Conservation (phyloP, 1,140 invertebrate genomes). For the Eciton burchellii region DNA sequence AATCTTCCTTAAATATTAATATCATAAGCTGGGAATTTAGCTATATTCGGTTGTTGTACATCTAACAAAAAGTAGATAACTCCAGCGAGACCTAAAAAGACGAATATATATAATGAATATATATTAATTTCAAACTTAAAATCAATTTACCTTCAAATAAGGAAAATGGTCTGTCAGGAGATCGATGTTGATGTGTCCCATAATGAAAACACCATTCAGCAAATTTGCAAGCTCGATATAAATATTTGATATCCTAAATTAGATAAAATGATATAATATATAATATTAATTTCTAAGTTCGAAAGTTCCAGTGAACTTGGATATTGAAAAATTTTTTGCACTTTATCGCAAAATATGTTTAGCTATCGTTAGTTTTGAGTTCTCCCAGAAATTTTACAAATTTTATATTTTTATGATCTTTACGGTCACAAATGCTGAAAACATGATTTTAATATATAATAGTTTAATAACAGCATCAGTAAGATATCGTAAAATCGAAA, state of each 20-base stretch:
- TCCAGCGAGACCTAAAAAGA: slow-evolving; percentile 86
- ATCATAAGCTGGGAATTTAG: slow-evolving; percentile 89
- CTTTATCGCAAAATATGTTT: too few relatives aligned
- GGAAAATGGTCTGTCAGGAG: slow-evolving; percentile 93
- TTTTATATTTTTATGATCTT: too few relatives aligned
- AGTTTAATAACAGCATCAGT: too few relatives aligned
- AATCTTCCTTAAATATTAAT: slow-evolving; percentile 66
- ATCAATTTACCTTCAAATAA: slow-evolving; percentile 92
- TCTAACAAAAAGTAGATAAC: slow-evolving; percentile 91
- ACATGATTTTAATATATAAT: too few relatives aligned
- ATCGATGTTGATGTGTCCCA: slow-evolving; percentile 88
- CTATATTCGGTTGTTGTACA: slow-evolving; percentile 86
- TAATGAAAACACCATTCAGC: slow-evolving; percentile 94
- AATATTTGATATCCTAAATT: slow-evolving; percentile 88
- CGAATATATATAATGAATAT: slow-evolving; percentile 10
- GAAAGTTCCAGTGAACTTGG: not conserved
- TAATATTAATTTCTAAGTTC: slow-evolving; percentile 2
- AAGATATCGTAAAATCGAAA: too few relatives aligned
- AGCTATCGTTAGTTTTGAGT: too few relatives aligned
- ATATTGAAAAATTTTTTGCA: slow-evolving; percentile 7
- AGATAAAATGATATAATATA: slow-evolving; percentile 57
- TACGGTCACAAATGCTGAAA: too few relatives aligned
- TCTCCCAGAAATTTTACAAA: too few relatives aligned
- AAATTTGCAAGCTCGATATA: slow-evolving; percentile 93
- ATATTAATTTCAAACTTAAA: slow-evolving; percentile 19